Evolutionary conservation across 2,888 invertebrate species (phyloP), one percentile per base, ranked within the genome.

Genomic region (Lasioglossum marginatum): DNA sequence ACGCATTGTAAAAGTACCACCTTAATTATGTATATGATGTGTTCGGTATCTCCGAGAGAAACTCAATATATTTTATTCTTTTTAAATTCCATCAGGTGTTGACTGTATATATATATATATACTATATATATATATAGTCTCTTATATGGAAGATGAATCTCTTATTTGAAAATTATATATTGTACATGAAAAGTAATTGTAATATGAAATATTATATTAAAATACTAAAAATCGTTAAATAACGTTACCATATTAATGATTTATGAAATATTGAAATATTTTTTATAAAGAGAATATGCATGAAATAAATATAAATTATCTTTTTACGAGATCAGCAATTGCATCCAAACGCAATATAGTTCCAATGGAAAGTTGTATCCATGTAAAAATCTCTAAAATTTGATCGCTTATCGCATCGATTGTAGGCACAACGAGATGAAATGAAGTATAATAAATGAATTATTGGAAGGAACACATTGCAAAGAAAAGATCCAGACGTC

Each of bases 1-100:
- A 83, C 27, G 16, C 83, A 84, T 79, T 63, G 14, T 45, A 83
- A 83, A 83, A 27, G 37, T n/a, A 48, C 37, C 48, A 43, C 10
- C 10, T 68, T n/a, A 6, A 37, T 37, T 37, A 31, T 37, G 19
- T n/a, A n/a, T n/a, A n/a, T n/a, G 48, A 52, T 52, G 23, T 5
- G 23, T 52, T 23, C 23, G 23, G 52, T 23, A 52, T 6, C 2
- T 48, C 6, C 19, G 4, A n/a, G n/a, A n/a, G n/a, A 19, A 48
- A 19, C 5, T 48, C 16, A 0, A 48, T 48, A 48, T 19, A 48
- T 48, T 48, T 19, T 45, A 45, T 19, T 48, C 19, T 48, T 48
- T 4, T 19, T 19, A 5, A 48, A 48, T 48, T 48, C 19, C 5
- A 48, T 48, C 19, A 48, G 48, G 16, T 31, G 31, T 31, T 31